phyloP scores from a whole-genome alignment of 2,113 vertebrate genomes.

The Tyrannus savana region DNA sequence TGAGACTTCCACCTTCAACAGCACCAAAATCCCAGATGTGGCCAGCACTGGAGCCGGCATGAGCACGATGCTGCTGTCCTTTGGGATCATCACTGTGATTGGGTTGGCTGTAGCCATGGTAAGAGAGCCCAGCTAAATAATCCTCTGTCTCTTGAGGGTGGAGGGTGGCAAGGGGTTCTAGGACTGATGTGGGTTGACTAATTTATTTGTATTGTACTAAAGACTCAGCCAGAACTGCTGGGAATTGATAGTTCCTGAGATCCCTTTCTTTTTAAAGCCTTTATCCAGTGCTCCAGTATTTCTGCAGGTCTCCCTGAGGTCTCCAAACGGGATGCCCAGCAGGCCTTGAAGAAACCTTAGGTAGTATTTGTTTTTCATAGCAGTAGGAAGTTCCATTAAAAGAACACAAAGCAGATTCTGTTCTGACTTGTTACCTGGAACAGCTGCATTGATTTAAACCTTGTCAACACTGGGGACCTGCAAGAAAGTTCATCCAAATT shows the following conservation, averaged over 20 bases:
- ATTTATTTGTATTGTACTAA: neutral
- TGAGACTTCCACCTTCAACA: slow-evolving; percentile 86
- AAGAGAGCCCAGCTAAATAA: slow-evolving; percentile 63
- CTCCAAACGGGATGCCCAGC: neutral
- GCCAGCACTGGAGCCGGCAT: slow-evolving; percentile 73
- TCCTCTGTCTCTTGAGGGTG: neutral
- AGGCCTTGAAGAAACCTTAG: neutral
- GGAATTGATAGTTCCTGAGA: neutral
- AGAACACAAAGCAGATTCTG: neutral
- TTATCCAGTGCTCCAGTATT: neutral
- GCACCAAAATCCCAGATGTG: slow-evolving; percentile 81
- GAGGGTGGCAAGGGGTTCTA: neutral
- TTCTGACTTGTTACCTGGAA: neutral
- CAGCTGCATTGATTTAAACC: neutral
- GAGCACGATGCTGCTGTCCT: slow-evolving; percentile 90
- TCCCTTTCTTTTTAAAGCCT: neutral
- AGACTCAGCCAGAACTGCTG: neutral
- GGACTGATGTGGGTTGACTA: neutral
- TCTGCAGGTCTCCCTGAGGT: neutral
- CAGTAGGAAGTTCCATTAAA: neutral
- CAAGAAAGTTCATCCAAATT: neutral
- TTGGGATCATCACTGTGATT: slow-evolving; percentile 93
- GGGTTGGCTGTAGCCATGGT: slow-evolving; percentile 91
- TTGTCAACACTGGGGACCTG: neutral
- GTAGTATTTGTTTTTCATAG: neutral